Percentiles rank a stretch among this genome's conserved stretches.
Conservation (phyloP, 2,113 vertebrate genomes). For the Piprites chloris region DNA sequence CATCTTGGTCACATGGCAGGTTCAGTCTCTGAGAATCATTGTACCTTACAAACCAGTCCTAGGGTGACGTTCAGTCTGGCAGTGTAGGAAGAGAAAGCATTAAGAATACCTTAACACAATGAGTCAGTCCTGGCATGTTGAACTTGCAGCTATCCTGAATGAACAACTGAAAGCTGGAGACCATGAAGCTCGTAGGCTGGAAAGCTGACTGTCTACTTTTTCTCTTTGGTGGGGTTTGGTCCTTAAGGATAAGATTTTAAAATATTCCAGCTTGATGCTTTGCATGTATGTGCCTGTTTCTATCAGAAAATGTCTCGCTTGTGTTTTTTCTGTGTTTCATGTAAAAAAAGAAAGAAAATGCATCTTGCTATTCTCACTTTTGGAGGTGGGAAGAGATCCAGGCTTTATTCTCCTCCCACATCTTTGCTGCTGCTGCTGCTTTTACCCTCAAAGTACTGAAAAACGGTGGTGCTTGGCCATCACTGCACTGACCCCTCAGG, state of each 20-base stretch:
- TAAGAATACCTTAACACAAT: conserved; percentile 44
- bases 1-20: conserved; percentile 79
- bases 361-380: conserved; percentile 39
- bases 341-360: conserved; percentile 50
- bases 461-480: background rate
- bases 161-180: conserved; percentile 66
- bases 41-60: conserved; percentile 64
- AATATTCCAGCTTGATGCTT: conserved; percentile 57
- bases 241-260: conserved; percentile 49
- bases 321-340: conserved; percentile 61
- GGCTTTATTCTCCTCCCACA: background rate
- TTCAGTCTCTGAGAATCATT: conserved; percentile 62
- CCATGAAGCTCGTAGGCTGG: conserved; percentile 49
- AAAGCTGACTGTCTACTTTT: conserved; percentile 46
- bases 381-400: conserved; percentile 20
- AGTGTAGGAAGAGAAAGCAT: conserved; percentile 75
- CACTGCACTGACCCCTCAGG: background rate
- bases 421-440: background rate
- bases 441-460: background rate
- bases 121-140: conserved; percentile 58
- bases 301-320: conserved; percentile 53
- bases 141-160: conserved; percentile 70
- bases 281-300: conserved; percentile 46
- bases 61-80: conserved; percentile 70
- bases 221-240: conserved; percentile 71